Evolutionary conservation across 2,797 vertebrate genomes (phyloP), one percentile per base, ranked within the genome.

Genomic region (Sebastes hubbsi): DNA sequence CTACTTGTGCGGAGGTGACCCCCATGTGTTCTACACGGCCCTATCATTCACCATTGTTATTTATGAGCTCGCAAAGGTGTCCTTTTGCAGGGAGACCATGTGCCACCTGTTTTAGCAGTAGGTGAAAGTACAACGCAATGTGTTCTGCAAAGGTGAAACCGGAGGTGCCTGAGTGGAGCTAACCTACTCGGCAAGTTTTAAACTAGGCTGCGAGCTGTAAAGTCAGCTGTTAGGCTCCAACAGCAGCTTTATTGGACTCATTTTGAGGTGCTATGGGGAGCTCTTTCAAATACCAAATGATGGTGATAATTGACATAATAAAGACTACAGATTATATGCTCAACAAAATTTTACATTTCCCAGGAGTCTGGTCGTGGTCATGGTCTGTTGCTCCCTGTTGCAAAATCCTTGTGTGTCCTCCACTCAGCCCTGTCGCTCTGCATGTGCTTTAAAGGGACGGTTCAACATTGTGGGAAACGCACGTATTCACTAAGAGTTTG

Each of bases 1-100:
- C 94, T 93, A 93, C 83, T 93, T 92, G 90, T 83, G 86, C 64
- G n/a, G 88, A 93, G 94, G 91, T 95, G 94, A 95, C 93, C 94
- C 92, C 86, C 87, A 81, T 89, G 91, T 94, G 91, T 94, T 91
- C 88, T 87, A 89, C 91, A 84, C 67, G 16, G 83, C 90, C 87
- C 88, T 32, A 89, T 82, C 86, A 89, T 88, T 86, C 79, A 64
- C 88, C 89, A 78, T 85, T 80, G 93, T 95, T 95, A 95, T 95
- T 95, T 95, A 95, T 94, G 92, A 94, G 93, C 92, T 82, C 27
- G 80, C 86, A 85, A 80, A 90, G 87, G 86, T 88, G 90, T 94
- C 90, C 87, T 91, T 89, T 89, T 83, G 69, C 86, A 86, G 78
- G 25, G 76, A 77, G 83, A 83, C 49, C 61, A 20, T 75, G 84